Base-by-base conservation (phyloP, 2,797 vertebrate genomes). In the Erethizon dorsatum region DNA sequence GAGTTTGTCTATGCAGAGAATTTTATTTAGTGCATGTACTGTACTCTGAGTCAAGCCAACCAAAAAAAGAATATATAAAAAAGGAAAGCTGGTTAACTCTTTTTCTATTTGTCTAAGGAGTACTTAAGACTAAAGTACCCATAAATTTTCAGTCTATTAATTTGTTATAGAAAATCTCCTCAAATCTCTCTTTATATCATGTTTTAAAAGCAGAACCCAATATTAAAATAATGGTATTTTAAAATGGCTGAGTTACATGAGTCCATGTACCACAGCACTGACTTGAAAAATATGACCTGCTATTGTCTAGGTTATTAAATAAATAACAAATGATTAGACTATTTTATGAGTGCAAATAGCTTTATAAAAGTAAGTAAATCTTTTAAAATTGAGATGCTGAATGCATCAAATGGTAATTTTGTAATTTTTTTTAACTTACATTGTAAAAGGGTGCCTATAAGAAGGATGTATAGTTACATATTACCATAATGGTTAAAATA, bases 351-450 rank as follows among this genome's bases (percentile, higher is more conserved):
- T 90, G 57, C 77, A 92, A 90, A 31, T 63, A 61, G 33, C 50
- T 94, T 71, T 69, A 18, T 69, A 92, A 77, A 88, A 84, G 54
- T 37, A 88, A 91, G 26, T 26, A 61, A 86, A 47, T 54, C 75
- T 14, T 93, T 80, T 88, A 45, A 83, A 69, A 45, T 83, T 83
- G 67, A 85, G n/a, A 26, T 63, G n/a, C 56, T 77, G 67, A 71
- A 45, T 47, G 11, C 24, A 37, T 80, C 59, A 50, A 71, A 71
- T 52, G 52, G 33, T 17, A 65, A 4, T 52, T 92, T 77, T 88
- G 1, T 90, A 15, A 26, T 89, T 88, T 91, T 90, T 67, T 59
- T 4, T 61, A 24, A 88, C 45, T 91, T 71, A 41, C n/a, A 37
- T 75, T 26, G 56, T 73, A 71, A 69, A 22, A 22, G 37, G 61